A percentile compares a stretch with the other conserved stretches of the same genome.
These are phyloP conservation scores for Clepsis dumicolana DNA, from an alignment of 2,888 invertebrate genomes.

Conservation along the genomic window DNA sequence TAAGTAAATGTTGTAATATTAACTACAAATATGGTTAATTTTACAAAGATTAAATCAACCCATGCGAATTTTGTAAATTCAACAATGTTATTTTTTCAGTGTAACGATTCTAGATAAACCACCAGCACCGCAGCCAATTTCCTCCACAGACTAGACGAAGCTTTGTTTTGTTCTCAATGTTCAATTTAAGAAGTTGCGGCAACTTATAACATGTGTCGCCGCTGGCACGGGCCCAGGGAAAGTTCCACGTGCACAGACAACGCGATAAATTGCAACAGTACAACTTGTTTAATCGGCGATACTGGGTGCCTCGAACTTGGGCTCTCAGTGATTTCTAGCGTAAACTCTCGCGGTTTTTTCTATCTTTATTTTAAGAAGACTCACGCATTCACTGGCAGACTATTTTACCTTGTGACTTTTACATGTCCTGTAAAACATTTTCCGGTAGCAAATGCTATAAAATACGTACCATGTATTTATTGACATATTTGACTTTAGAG, in stretches of 20 bases:
- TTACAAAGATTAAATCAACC: no score
- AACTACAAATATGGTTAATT: no score
- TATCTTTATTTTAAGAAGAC: no score
- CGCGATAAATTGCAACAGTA: conserved; percentile 53
- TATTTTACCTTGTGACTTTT: no score
- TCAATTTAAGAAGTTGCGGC: conserved; percentile 47
- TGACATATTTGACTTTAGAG: background rate
- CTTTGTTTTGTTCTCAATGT: conserved; percentile 40
- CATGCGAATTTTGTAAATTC: no score
- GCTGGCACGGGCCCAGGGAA: conserved; percentile 46
- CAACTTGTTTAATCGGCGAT: conserved; percentile 39
- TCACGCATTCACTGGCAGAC: no score
- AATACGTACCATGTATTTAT: background rate
- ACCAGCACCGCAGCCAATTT: conserved; percentile 25
- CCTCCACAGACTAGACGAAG: conserved; percentile 15
- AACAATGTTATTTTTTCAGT: no score
- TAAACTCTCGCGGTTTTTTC: background rate
- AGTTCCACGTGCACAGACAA: conserved; percentile 49
- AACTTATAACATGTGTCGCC: conserved; percentile 46
- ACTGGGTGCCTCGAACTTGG: conserved; percentile 12
- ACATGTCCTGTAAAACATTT: background rate
- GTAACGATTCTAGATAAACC: conserved; percentile 1
- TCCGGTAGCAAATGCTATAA: no score
- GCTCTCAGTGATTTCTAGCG: conserved; percentile 6
- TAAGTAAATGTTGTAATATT: no score